Evolutionary conservation across 2,113 vertebrate genomes (phyloP).

Genomic region (Gobiocypris rarus): DNA sequence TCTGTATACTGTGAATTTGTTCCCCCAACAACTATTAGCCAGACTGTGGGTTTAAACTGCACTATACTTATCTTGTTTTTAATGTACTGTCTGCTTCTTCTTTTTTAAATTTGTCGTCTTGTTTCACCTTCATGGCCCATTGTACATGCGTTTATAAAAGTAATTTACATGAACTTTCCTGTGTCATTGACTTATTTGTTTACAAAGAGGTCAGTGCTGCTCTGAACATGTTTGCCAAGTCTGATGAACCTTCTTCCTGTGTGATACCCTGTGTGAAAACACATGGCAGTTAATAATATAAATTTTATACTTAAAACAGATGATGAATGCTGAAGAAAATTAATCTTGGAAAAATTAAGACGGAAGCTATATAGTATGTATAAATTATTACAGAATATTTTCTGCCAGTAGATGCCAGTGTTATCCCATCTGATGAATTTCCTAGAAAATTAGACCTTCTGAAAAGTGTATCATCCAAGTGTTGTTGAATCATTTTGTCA

Average conservation of each 20-base stretch:
- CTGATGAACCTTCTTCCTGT: neutral
- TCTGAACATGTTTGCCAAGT: neutral
- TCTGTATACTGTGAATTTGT: conserved; percentile 29
- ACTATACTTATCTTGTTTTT: neutral
- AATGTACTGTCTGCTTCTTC: neutral
- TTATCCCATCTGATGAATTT: neutral
- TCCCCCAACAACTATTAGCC: neutral
- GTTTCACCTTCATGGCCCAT: neutral
- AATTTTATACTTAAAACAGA: neutral
- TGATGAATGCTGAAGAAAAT: neutral
- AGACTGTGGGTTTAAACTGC: neutral
- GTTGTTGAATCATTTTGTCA: neutral
- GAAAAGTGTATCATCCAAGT: neutral
- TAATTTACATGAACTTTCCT: neutral
- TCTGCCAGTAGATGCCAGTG: neutral
- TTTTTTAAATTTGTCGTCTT: neutral
- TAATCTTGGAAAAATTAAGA: neutral
- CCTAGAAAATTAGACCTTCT: neutral
- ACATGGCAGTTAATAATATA: neutral
- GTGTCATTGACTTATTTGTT: conserved; percentile 12
- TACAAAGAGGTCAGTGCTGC: neutral
- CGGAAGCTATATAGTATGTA: neutral
- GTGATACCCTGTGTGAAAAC: neutral
- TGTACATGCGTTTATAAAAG: conserved; percentile 19
- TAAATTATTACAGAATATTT: neutral